phyloP scores from a whole-genome alignment of 2,888 invertebrate genomes.

The Torymus aiolomorphi region DNA sequence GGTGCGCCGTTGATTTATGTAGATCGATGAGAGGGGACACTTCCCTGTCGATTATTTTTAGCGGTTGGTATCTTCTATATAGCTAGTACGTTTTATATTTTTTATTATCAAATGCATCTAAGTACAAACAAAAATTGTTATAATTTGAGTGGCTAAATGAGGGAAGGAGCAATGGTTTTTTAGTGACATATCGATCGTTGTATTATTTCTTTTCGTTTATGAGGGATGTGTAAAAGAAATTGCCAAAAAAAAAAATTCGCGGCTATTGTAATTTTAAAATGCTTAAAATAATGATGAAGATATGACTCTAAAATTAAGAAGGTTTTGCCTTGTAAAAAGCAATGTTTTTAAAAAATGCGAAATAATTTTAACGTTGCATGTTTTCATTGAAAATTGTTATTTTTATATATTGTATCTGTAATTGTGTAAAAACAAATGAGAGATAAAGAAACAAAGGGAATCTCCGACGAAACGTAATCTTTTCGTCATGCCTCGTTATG shows the following conservation, averaged over 20 bases:
- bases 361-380: slow-evolving; percentile 23
- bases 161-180: too few species aligned
- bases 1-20: too few species aligned
- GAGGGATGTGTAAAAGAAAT: background rate
- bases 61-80: too few species aligned
- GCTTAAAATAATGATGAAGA: slow-evolving; percentile 6
- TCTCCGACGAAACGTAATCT: slow-evolving; percentile 28
- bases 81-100: too few species aligned
- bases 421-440: slow-evolving; percentile 49
- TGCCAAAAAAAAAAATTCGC: background rate
- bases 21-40: too few species aligned
- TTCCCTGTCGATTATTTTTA: too few species aligned
- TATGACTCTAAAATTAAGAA: background rate
- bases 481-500: slow-evolving; percentile 35
- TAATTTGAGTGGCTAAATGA: too few species aligned
- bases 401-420: slow-evolving; percentile 52
- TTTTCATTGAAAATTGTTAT: slow-evolving; percentile 40
- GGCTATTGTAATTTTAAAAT: background rate
- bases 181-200: background rate
- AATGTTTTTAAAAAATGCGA: slow-evolving; percentile 23
- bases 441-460: slow-evolving; percentile 30
- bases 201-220: background rate
- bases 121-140: too few species aligned
- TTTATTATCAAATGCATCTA: too few species aligned
- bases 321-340: slow-evolving; percentile 34